Conservation (phyloP, 2,113 vertebrate species). For the Oreochromis niloticus region DNA sequence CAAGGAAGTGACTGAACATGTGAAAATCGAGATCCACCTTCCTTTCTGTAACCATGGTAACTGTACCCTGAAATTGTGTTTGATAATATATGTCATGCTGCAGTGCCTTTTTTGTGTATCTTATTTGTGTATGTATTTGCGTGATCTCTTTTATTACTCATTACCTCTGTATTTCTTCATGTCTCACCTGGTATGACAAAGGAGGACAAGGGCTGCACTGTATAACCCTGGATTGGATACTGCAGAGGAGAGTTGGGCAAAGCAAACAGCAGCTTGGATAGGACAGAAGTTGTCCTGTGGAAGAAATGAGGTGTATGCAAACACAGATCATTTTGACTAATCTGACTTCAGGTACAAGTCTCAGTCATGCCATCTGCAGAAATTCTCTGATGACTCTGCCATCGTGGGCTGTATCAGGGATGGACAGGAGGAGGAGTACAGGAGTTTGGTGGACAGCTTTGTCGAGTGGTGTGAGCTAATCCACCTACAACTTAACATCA, state of each 20-base stretch:
- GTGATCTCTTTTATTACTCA: fast-evolving
- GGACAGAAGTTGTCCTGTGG: not conserved
- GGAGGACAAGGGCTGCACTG: not conserved
- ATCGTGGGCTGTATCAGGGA: no score
- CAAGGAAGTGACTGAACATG: not conserved
- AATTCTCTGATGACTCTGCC: no score
- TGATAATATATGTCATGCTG: not conserved
- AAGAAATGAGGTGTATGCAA: not conserved
- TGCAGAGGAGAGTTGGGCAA: not conserved
- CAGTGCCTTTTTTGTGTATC: not conserved
- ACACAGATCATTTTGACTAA: not conserved
- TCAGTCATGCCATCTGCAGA: no score
- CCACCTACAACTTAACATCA: no score
- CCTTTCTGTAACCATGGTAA: not conserved
- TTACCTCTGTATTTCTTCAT: not conserved
- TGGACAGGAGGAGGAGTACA: no score
- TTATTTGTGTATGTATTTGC: no score
- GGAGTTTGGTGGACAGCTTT: no score
- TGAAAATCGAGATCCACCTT: not conserved
- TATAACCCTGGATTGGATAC: not conserved
- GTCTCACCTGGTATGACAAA: not conserved
- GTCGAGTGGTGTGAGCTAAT: no score
- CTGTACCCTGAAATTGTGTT: not conserved
- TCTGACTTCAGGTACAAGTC: no score
- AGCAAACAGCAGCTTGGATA: not conserved